These are phyloP conservation scores for Listrodromus nycthemerus DNA, from an alignment of 2,888 invertebrate species.

Conservation along the genomic window DNA sequence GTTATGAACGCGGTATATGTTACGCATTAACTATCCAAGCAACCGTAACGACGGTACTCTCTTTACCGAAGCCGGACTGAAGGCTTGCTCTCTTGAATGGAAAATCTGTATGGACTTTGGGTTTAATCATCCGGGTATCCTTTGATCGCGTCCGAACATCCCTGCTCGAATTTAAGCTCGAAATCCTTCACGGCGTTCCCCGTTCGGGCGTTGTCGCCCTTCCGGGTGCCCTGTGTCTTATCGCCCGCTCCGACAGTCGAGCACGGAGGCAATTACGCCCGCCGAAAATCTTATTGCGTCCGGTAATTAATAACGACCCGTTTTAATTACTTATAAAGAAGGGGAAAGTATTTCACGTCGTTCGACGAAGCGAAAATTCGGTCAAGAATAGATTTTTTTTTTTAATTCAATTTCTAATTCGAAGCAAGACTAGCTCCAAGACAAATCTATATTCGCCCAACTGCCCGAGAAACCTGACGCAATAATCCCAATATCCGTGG, in stretches of 20 bases:
- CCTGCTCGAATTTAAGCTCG: constrained; percentile 57
- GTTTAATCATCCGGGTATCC: constrained; percentile 61
- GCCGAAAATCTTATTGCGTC: constrained; percentile 63
- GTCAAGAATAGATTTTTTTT: too few relatives aligned
- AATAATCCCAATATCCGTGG: too few relatives aligned
- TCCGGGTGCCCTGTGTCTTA: constrained; percentile 32
- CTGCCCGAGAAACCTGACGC: too few relatives aligned
- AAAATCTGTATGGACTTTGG: constrained; percentile 50
- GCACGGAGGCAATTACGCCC: constrained; percentile 59
- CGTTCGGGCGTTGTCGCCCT: constrained; percentile 22
- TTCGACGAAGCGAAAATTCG: too few relatives aligned
- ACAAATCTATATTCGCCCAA: too few relatives aligned
- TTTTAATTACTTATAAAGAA: constrained; percentile 59
- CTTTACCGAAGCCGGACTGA: constrained; percentile 24
- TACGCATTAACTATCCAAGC: neutral
- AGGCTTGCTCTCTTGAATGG: constrained; percentile 23
- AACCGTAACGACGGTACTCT: constrained; percentile 10
- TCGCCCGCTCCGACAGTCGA: constrained; percentile 49
- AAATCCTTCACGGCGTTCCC: constrained; percentile 22
- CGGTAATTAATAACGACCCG: constrained; percentile 61
- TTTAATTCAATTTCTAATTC: too few relatives aligned
- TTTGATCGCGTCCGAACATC: constrained; percentile 58
- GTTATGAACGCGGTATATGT: neutral
- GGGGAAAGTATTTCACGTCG: constrained; percentile 28
- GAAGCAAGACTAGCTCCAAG: too few relatives aligned